Percentiles rank a stretch among this genome's conserved stretches.
phyloP scores from a whole-genome alignment of 1,140 invertebrate genomes.

The Littorina saxatilis region DNA sequence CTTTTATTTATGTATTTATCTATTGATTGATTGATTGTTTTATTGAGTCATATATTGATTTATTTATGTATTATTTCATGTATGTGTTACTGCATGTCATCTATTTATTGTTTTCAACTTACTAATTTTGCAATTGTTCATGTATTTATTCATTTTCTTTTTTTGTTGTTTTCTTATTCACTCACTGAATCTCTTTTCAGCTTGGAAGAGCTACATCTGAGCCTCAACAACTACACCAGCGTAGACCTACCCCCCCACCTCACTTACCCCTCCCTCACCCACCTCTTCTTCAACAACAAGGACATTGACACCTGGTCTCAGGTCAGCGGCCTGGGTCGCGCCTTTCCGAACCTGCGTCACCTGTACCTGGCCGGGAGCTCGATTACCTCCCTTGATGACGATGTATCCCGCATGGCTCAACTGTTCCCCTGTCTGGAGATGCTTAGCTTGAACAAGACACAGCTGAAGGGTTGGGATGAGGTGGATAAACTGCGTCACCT shows the following conservation, averaged over 20 bases:
- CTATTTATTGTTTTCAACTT: neutral
- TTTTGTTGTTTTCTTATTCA: too few species aligned
- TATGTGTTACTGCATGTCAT: too few species aligned
- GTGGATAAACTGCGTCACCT: conserved; percentile 89
- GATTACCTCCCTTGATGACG: too few species aligned
- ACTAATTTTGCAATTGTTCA: neutral
- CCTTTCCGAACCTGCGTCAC: conserved; percentile 88
- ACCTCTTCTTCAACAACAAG: conserved; percentile 77
- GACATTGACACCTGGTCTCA: conserved; percentile 88
- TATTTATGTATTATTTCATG: too few species aligned
- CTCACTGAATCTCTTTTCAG: too few species aligned
- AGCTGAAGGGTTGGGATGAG: conserved; percentile 90
- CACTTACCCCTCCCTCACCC: conserved; percentile 68
- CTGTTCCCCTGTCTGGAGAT: conserved; percentile 83
- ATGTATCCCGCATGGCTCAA: neutral
- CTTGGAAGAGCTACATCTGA: conserved; percentile 92
- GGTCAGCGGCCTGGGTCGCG: conserved; percentile 85
- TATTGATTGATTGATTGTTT: too few species aligned
- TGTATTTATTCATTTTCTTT: too few species aligned
- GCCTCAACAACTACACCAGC: conserved; percentile 86
- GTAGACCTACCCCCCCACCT: conserved; percentile 80
- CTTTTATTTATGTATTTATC: too few species aligned
- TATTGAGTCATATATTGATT: too few species aligned
- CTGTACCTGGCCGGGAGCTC: conserved; percentile 91
- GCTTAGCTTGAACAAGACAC: conserved; percentile 90